A percentile compares a stretch with the other conserved stretches of the same genome.
Conservation (phyloP, 1,140 invertebrate genomes). For the Drosophila ohnishii region DNA sequence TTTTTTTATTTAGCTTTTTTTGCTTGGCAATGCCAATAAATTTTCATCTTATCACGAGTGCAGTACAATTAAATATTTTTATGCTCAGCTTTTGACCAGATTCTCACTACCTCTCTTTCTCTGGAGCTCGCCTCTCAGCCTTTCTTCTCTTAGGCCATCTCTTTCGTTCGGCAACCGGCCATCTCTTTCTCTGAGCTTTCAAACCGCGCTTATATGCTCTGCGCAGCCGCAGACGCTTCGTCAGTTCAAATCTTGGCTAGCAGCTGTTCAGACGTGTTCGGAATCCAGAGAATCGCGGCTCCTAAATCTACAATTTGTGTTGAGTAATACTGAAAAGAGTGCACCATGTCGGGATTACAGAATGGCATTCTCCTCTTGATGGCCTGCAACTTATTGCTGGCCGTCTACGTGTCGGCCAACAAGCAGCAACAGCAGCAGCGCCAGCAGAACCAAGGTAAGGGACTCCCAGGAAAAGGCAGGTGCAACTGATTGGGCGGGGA, state of each 20-base stretch:
- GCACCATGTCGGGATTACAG: conserved; percentile 54
- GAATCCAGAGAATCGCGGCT: conserved; percentile 5
- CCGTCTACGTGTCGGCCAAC: conserved; percentile 44
- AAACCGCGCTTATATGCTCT: conserved; percentile 66
- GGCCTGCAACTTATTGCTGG: conserved; percentile 48
- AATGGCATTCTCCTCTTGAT: conserved; percentile 56
- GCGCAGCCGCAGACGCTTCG: conserved; percentile 48
- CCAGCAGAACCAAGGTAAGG: conserved; percentile 65
- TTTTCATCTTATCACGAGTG: conserved; percentile 42
- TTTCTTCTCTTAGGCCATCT: conserved; percentile 5
- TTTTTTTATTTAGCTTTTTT: conserved; percentile 26
- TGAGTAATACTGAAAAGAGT: conserved; percentile 38
- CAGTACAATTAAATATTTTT: conserved; percentile 34
- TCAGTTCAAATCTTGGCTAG: conserved; percentile 65
- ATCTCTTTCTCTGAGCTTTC: conserved; percentile 20
- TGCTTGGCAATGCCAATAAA: conserved; percentile 31
- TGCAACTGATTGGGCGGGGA: conserved; percentile 11
- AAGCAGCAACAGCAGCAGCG: conserved; percentile 63
- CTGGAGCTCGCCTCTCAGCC: not conserved
- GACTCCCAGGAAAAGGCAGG: conserved; percentile 6
- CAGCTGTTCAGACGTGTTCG: conserved; percentile 52
- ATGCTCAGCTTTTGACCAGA: conserved; percentile 38
- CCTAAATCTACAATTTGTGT: conserved; percentile 8
- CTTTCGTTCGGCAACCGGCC: conserved; percentile 15
- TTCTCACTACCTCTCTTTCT: conserved; percentile 37